A percentile compares a stretch with the other conserved stretches of the same genome.
phyloP scores from a whole-genome alignment of 1,140 invertebrate species.

The Grapholita molesta region DNA sequence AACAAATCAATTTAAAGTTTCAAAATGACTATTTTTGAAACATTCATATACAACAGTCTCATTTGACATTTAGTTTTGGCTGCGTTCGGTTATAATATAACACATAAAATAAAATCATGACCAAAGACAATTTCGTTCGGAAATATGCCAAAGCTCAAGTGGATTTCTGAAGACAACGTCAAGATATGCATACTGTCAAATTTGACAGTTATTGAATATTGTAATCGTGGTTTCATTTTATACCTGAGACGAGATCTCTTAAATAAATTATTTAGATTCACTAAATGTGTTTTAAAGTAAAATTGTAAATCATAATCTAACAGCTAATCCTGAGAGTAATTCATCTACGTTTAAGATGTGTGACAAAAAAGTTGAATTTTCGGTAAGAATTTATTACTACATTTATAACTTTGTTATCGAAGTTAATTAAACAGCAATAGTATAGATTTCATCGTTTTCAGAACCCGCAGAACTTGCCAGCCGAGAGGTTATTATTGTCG shows the following conservation, averaged over 20 bases:
- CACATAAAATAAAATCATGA: neutral
- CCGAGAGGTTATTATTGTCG: constrained; percentile 56
- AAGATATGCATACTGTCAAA: neutral
- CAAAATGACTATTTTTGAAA: neutral
- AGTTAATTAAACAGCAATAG: constrained; percentile 7
- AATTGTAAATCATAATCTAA: neutral
- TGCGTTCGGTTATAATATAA: neutral
- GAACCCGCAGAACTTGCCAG: constrained; percentile 66
- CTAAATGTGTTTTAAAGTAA: neutral
- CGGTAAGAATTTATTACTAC: constrained; percentile 21
- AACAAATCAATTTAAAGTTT: constrained; percentile 1
- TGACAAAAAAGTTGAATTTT: constrained; percentile 23
- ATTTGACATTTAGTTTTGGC: neutral
- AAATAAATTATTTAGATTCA: neutral
- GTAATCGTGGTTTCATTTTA: constrained; percentile 4
- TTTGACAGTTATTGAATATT: constrained; percentile 3
- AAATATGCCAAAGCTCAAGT: neutral
- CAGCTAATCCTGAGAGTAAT: neutral
- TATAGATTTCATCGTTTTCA: constrained; percentile 37
- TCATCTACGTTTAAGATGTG: constrained; percentile 19
- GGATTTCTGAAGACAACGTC: neutral
- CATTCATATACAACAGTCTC: neutral
- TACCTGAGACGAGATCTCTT: neutral
- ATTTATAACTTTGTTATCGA: constrained; percentile 11
- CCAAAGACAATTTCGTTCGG: neutral